Conservation (phyloP, 2,888 invertebrate genomes). For the Pediacus dermestoides region DNA sequence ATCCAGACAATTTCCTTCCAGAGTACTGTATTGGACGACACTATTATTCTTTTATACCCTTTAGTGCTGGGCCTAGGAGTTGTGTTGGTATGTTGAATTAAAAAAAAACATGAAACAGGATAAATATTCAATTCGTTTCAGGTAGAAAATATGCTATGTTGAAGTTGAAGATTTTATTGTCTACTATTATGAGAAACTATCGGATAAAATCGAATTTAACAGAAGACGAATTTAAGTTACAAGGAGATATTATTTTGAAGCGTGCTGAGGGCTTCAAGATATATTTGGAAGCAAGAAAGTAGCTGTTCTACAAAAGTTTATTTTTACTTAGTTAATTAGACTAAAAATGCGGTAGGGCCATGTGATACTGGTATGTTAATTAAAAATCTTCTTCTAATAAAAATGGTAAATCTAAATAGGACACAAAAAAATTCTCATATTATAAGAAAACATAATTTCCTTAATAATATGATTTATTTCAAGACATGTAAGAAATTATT, state of each 20-base stretch:
- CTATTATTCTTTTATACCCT: slow-evolving; percentile 76
- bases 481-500: too few relatives aligned
- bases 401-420: too few relatives aligned
- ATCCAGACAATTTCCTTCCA: slow-evolving; percentile 77
- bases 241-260: slow-evolving; percentile 71
- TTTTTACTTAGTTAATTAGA: too few relatives aligned
- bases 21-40: slow-evolving; percentile 71
- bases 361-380: too few relatives aligned
- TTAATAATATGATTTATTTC: too few relatives aligned
- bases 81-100: slow-evolving; percentile 75
- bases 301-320: too few relatives aligned
- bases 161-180: slow-evolving; percentile 69
- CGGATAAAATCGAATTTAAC: slow-evolving; percentile 60
- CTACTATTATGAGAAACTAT: slow-evolving; percentile 69
- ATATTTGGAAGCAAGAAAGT: slow-evolving; percentile 66
- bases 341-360: too few relatives aligned
- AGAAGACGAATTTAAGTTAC: slow-evolving; percentile 65
- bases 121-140: slow-evolving; percentile 34
- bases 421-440: too few relatives aligned
- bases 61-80: slow-evolving; percentile 77
- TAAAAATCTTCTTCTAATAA: too few relatives aligned
- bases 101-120: slow-evolving; percentile 27
- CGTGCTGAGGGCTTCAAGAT: slow-evolving; percentile 71
- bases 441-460: too few relatives aligned
- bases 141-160: slow-evolving; percentile 76